These are phyloP conservation scores for Colius striatus DNA, from an alignment of 2,113 vertebrate species.

Conservation along the genomic window DNA sequence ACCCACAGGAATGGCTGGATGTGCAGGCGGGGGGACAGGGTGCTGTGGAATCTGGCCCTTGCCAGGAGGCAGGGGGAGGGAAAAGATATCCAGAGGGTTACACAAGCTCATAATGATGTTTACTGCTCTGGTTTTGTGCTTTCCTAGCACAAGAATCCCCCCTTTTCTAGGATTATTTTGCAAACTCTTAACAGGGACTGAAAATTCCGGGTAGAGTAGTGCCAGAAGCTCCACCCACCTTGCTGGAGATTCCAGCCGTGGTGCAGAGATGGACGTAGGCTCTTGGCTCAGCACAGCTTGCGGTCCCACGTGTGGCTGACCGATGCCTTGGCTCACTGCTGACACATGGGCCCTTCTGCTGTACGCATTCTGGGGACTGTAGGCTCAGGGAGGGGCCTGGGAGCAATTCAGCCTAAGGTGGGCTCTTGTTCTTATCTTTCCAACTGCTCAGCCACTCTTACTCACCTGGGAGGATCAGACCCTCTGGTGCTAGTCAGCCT, in stretches of 20 bases:
- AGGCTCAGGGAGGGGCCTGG: neutral
- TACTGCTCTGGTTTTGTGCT: neutral
- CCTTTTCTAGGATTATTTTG: slow-evolving; percentile 15
- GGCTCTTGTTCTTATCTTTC: neutral
- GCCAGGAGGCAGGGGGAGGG: neutral
- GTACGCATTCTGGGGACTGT: neutral
- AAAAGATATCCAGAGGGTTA: neutral
- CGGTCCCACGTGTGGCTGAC: neutral
- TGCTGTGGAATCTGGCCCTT: neutral
- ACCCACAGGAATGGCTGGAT: neutral
- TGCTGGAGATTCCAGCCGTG: neutral
- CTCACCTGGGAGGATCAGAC: neutral
- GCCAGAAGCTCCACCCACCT: neutral
- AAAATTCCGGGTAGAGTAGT: neutral
- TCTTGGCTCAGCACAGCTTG: neutral
- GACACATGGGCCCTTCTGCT: accelerated
- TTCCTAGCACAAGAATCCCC: slow-evolving; percentile 9
- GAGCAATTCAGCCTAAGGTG: neutral
- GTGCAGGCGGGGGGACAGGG: neutral
- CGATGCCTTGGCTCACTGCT: neutral
- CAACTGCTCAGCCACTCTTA: neutral
- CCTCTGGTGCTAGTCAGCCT: neutral
- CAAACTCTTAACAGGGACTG: neutral
- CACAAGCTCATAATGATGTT: neutral
- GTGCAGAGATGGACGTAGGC: neutral